Base-by-base conservation (phyloP, 1,140 invertebrate genomes). In the Mya arenaria region DNA sequence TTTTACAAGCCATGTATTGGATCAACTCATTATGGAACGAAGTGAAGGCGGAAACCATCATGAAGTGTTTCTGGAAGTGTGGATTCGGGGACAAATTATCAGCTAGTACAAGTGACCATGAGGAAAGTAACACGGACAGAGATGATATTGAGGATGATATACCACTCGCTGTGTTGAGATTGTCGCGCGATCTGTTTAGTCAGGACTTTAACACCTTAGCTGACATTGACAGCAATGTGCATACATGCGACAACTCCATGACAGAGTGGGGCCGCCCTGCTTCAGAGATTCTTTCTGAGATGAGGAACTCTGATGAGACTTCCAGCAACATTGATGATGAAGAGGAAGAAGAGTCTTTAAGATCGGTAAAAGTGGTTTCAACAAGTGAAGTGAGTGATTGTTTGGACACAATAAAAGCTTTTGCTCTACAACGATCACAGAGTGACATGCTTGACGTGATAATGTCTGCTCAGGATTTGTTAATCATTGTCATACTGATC, bases 11-110 rank as follows among this genome's bases (percentile, higher is more conserved):
- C 10, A 56, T 72, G 13, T 72, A 72, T 25, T 72, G 69, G 69
- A 36, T 72, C 23, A 25, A 15, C 4, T 4, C 25, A 1, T 44
- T 52, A 17, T 72, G 48, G 48, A 48, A 72, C 34, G 48, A 72
- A 36, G 28, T 72, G n/a, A 52, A 72, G 13, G 23, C 69, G 10
- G 1, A 3, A n/a, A 72, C 69, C 0, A 72, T 72, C 37, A 13
- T 17, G 1, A 72, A 72, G 48, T 72, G 69, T 36, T 72, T 72
- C n/a, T 44, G 39, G 15, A 72, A 56, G 34, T 72, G 69, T 72
- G 48, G 69, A 0, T 44, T 69, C 30, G 23, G 8, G 10, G 17
- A 15, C 4, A 25, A 44, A 1, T 1, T 15, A 4, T 2, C 52
- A 6, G 25, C 39, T 19, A 39, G 10, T 69, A 28, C 25, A 28